Percentiles rank a stretch among this genome's conserved stretches.
Conservation (phyloP, 2,113 vertebrate genomes). For the Gadus macrocephalus region DNA sequence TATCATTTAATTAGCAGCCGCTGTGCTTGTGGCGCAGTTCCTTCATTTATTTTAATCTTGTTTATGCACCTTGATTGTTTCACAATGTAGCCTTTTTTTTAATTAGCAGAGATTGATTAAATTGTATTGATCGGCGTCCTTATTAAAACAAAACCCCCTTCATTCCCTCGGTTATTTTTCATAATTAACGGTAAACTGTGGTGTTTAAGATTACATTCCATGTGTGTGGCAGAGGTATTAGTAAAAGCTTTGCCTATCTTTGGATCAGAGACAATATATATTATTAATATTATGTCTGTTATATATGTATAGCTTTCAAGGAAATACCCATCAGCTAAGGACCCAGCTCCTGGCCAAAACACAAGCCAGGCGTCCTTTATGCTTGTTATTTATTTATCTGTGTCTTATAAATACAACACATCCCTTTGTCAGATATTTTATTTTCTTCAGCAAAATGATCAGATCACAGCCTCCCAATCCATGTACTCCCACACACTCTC, state of each 20-base stretch:
- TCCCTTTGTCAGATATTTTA: too few species aligned
- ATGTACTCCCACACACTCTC: too few species aligned
- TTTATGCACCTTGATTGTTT: conserved; percentile 73
- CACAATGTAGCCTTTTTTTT: conserved; percentile 65
- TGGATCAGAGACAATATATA: conserved; percentile 48
- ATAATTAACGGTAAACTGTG: conserved; percentile 60
- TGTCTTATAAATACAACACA: too few species aligned
- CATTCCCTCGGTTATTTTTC: conserved; percentile 62
- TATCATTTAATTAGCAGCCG: conserved; percentile 67
- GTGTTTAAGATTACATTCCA: conserved; percentile 16
- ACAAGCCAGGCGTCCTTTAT: too few species aligned
- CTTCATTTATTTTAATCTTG: conserved; percentile 74
- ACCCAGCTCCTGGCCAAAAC: too few species aligned
- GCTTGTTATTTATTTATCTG: too few species aligned
- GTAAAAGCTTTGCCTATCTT: conserved; percentile 44
- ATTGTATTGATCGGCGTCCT: conserved; percentile 67
- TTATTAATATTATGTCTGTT: conserved; percentile 27
- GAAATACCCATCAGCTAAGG: too few species aligned
- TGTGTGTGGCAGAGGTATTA: conserved; percentile 8
- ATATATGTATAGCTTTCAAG: too few species aligned
- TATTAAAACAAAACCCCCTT: conserved; percentile 62
- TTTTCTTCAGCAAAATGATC: too few species aligned
- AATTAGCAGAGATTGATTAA: conserved; percentile 72
- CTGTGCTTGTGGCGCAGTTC: conserved; percentile 54
- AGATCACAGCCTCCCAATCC: too few species aligned